phyloP scores from a whole-genome alignment of 2,797 vertebrate genomes.

The Tenualosa ilisha region DNA sequence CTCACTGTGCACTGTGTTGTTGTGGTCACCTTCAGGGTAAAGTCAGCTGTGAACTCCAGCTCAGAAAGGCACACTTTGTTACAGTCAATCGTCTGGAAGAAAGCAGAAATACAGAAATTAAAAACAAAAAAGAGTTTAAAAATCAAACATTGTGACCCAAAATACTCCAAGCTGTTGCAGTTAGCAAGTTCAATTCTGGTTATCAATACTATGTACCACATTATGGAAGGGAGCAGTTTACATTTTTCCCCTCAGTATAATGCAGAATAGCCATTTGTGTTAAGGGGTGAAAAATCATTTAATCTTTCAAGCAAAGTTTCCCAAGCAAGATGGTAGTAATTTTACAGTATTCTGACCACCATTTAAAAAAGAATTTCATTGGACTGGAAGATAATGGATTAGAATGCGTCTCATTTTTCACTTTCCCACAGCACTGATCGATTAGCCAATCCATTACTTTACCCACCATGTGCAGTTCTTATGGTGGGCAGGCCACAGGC shows the following conservation, averaged over 20 bases:
- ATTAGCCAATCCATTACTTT: constrained; percentile 67
- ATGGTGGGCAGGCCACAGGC: background rate
- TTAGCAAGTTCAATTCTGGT: background rate
- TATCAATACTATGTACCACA: background rate
- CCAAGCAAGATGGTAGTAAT: constrained; percentile 64
- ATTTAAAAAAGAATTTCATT: constrained; percentile 71
- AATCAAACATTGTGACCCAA: background rate
- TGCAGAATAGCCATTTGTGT: background rate
- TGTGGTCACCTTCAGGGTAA: constrained; percentile 79
- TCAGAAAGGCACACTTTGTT: constrained; percentile 78
- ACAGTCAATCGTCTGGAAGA: constrained; percentile 83
- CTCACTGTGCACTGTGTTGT: constrained; percentile 85
- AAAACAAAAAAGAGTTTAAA: background rate
- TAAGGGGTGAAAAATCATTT: background rate
- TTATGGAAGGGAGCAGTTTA: background rate
- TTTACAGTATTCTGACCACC: constrained; percentile 66
- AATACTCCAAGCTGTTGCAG: background rate
- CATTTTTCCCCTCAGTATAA: background rate
- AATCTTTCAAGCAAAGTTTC: background rate
- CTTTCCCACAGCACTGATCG: constrained; percentile 72
- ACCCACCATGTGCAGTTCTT: background rate
- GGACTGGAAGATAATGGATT: constrained; percentile 68
- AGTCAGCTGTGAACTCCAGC: constrained; percentile 87
- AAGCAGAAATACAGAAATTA: constrained; percentile 21
- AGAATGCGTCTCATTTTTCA: constrained; percentile 68